Evolutionary conservation across 2,888 invertebrate species (phyloP).

Genomic region (Drosophila nr. perissopoda): DNA sequence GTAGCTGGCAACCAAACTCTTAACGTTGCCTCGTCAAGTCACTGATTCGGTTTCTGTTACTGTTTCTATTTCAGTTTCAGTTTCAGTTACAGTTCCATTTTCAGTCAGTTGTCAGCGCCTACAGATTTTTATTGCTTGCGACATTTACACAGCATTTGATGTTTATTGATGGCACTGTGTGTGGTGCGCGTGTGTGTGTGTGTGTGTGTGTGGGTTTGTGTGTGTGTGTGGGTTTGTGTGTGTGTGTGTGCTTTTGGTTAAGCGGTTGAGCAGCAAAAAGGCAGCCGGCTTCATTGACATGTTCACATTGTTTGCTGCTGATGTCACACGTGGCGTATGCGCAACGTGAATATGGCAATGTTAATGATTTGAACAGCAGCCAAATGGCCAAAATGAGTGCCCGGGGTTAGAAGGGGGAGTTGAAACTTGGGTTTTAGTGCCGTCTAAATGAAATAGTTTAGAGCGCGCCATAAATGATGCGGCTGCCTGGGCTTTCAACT

Average conservation of each 20-base stretch:
- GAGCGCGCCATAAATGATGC: conserved; percentile 51
- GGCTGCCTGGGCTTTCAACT: conserved; percentile 18
- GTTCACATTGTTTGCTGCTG: conserved; percentile 40
- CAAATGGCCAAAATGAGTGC: conserved; percentile 5
- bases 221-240: conserved; percentile 9
- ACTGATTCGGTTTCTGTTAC: conserved; percentile 46
- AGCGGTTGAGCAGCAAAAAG: conserved; percentile 61
- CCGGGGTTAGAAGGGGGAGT: background rate
- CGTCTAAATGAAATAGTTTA: conserved; percentile 61
- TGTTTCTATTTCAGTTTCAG: conserved; percentile 26
- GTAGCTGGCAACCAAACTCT: conserved; percentile 63
- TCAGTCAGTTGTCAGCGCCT: conserved; percentile 52
- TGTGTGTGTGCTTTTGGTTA: conserved; percentile 47
- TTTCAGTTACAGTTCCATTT: conserved; percentile 28
- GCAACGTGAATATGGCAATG: conserved; percentile 50
- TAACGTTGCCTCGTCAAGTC: conserved; percentile 59
- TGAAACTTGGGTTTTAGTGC: conserved; percentile 46
- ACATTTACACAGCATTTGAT: conserved; percentile 72
- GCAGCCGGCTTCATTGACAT: conserved; percentile 51
- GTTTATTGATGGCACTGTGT: conserved; percentile 52
- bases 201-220: conserved; percentile 9
- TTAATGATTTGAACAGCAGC: conserved; percentile 60
- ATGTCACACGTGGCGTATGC: conserved; percentile 63
- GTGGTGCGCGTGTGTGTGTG: conserved; percentile 3
- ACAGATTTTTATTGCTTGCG: conserved; percentile 72